Evolutionary conservation across 1,140 invertebrate species (phyloP), one percentile per base, ranked within the genome.

Genomic region (Magallana angulata): DNA sequence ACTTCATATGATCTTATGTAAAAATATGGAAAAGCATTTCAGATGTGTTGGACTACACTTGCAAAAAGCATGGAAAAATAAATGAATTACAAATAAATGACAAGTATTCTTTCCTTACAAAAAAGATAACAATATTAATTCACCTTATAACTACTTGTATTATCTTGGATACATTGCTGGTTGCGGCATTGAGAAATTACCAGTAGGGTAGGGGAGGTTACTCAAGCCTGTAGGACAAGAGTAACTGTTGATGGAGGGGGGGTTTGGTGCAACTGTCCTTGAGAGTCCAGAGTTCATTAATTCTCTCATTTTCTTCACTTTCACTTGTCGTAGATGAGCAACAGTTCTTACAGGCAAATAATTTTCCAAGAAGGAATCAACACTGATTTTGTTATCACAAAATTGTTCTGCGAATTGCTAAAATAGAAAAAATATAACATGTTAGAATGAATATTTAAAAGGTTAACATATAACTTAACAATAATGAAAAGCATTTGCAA

Each of bases 301-400:
- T 93, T 98, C 97, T 84, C 96, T 95, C 96, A 98, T 97, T 95
- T 98, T 98, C 85, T 98, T 97, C n/a, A 97, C 96, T 95, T 98
- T 98, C 0, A 98, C 96, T 93, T 97, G 96, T 62, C 97, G 95
- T 82, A 97, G 90, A 93, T 98, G 97, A 96, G 98, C 97, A 58
- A 96, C 93, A 92, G 97, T 97, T 14, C 97, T 95, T 90, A 96
- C 95, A 3, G 95, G 95, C 83, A 97, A 95, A 94, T 97, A 98
- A 85, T 97, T 96, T 60, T 97, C 97, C 8, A 98, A 94, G 92
- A 98, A 98, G 87, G 96, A 96, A 18, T 98, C 97, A 1, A 97
- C 95, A 90, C 97, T 96, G 16, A 96, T 95, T 89, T 97, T 96
- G 68, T 96, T 96, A 59, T 96, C 95, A 81, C 97, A 95, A 93